phyloP scores from a whole-genome alignment of 64 coral and sea anemone genomes.

The Trachythela sp. region DNA sequence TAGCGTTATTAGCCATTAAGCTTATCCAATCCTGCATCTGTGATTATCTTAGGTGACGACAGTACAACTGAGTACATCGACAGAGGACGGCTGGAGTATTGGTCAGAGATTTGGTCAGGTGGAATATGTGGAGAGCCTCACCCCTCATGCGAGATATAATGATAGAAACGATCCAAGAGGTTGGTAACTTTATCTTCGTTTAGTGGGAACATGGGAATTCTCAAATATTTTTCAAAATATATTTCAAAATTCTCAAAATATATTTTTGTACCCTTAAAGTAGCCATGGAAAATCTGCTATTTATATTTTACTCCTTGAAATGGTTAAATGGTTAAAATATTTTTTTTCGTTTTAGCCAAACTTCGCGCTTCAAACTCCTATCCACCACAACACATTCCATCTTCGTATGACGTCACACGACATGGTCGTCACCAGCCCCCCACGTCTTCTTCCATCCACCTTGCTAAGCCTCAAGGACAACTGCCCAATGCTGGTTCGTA shows the following conservation, averaged over 20 bases:
- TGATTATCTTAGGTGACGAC: conserved; percentile 74
- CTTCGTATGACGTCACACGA: not conserved
- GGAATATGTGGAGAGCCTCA: not conserved
- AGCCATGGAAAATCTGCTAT: too few relatives aligned
- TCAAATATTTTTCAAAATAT: too few relatives aligned
- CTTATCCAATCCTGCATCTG: too few relatives aligned
- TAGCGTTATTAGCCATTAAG: not conserved
- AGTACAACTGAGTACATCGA: conserved; percentile 66
- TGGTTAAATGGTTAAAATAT: too few relatives aligned
- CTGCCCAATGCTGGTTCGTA: not conserved
- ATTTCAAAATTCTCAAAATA: too few relatives aligned
- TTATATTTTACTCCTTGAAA: too few relatives aligned
- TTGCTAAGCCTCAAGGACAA: not conserved
- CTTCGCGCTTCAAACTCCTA: conserved; percentile 1
- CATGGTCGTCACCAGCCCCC: not conserved
- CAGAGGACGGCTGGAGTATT: conserved; percentile 34
- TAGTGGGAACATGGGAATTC: too few relatives aligned
- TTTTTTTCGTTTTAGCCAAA: not conserved
- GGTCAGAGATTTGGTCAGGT: not conserved
- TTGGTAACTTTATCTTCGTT: not conserved
- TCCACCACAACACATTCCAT: not conserved
- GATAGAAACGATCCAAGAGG: not conserved
- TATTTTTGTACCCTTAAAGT: too few relatives aligned
- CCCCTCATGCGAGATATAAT: not conserved
- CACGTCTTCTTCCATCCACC: not conserved